These are phyloP conservation scores for Oophaga pumilio DNA, from an alignment of 2,113 vertebrate species.

Conservation along the genomic window DNA sequence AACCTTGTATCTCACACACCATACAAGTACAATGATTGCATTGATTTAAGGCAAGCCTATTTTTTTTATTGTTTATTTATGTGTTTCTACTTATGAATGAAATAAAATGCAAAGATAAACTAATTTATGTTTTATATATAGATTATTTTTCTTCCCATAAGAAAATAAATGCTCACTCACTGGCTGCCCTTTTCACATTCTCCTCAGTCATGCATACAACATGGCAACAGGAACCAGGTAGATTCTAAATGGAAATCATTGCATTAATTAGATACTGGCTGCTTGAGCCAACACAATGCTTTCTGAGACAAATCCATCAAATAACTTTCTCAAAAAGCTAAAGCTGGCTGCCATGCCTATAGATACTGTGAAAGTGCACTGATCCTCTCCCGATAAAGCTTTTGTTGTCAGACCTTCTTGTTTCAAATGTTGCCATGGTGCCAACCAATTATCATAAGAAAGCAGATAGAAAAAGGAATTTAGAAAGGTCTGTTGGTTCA, in stretches of 20 bases:
- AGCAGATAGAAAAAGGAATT: slow-evolving; percentile 60
- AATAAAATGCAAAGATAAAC: too few species aligned
- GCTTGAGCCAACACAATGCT: slow-evolving; percentile 63
- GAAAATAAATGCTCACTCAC: neutral
- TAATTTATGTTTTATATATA: too few species aligned
- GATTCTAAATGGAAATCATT: slow-evolving; percentile 56
- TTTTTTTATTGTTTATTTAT: too few species aligned
- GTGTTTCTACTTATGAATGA: too few species aligned
- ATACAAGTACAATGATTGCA: too few species aligned
- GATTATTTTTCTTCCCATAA: neutral
- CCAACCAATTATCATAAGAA: slow-evolving; percentile 82
- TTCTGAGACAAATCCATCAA: slow-evolving; percentile 66
- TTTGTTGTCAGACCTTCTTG: slow-evolving; percentile 77
- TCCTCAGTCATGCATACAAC: slow-evolving; percentile 2
- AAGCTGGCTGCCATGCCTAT: slow-evolving; percentile 64
- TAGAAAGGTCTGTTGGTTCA: slow-evolving; percentile 74
- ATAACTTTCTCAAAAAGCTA: slow-evolving; percentile 68
- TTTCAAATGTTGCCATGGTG: slow-evolving; percentile 83
- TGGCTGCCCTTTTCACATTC: neutral
- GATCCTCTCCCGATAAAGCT: slow-evolving; percentile 69
- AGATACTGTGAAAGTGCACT: slow-evolving; percentile 64
- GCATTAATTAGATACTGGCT: slow-evolving; percentile 61
- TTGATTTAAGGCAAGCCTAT: too few species aligned
- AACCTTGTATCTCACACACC: too few species aligned
- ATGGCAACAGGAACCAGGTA: slow-evolving; percentile 31